phyloP scores from a whole-genome alignment of 1,140 invertebrate genomes.

The Andrena cerasifolii region DNA sequence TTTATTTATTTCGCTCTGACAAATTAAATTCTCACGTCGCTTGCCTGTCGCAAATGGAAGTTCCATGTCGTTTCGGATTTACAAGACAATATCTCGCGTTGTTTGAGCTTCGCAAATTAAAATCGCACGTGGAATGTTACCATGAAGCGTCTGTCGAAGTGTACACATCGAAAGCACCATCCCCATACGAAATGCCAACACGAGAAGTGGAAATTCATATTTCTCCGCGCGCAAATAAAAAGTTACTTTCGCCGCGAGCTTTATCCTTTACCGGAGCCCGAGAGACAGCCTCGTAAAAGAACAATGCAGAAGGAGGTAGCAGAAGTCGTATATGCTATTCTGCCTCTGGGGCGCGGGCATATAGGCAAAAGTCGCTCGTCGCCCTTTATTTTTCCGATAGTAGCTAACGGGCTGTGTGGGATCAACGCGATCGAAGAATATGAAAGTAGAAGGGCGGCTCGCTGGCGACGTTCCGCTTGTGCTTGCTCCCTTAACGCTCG shows the following conservation, averaged over 20 bases:
- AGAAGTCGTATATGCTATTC: conserved; percentile 32
- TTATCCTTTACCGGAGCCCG: conserved; percentile 4
- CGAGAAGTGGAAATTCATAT: conserved; percentile 25
- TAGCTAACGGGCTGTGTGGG: conserved; percentile 22
- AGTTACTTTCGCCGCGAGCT: conserved; percentile 35
- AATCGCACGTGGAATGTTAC: background rate
- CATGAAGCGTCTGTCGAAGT: background rate
- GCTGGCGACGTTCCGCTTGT: background rate
- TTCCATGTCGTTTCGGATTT: too few relatives aligned
- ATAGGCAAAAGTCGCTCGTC: background rate
- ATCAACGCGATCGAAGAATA: conserved; percentile 21
- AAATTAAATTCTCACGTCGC: too few relatives aligned
- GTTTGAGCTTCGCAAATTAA: background rate
- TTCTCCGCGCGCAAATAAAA: conserved; percentile 42
- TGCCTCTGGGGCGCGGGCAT: background rate
- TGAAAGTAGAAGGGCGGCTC: conserved; percentile 3
- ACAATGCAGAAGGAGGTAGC: conserved; percentile 17
- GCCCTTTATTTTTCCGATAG: conserved; percentile 45
- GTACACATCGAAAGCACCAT: background rate
- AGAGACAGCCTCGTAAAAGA: conserved; percentile 31
- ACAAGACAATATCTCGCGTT: background rate
- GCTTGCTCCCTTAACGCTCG: background rate
- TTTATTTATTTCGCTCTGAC: too few relatives aligned
- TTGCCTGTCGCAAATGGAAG: too few relatives aligned
- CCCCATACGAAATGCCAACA: background rate